These are phyloP conservation scores for Caretta caretta DNA, from an alignment of 2,113 vertebrate species.

Conservation along the genomic window DNA sequence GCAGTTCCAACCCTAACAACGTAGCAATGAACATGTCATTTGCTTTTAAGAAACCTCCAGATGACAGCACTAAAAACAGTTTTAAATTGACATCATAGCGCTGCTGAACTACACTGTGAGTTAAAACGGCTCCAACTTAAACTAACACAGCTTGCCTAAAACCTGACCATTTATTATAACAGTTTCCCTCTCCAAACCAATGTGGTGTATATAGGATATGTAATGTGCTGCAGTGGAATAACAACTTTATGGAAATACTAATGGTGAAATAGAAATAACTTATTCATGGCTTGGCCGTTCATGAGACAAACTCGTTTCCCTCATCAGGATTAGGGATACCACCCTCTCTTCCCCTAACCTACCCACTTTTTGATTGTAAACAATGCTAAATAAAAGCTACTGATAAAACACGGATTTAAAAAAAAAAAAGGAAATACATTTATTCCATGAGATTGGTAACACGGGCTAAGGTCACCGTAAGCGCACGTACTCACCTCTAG, in stretches of 20 bases:
- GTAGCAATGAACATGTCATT: neutral
- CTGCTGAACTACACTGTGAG: neutral
- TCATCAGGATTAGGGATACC: neutral
- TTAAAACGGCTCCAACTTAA: neutral
- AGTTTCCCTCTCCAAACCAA: neutral
- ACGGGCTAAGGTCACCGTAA: neutral
- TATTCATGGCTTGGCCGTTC: neutral
- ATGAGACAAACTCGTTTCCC: neutral
- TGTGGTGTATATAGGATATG: neutral
- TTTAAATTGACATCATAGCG: neutral
- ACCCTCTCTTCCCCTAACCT: neutral
- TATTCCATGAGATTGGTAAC: neutral
- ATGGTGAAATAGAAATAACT: neutral
- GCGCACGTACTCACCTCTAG: neutral
- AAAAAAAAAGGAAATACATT: neutral
- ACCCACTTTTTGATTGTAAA: neutral
- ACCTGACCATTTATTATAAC: neutral
- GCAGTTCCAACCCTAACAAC: neutral
- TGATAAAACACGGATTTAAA: neutral
- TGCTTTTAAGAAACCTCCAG: neutral
- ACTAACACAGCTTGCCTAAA: neutral
- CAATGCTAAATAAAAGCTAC: neutral
- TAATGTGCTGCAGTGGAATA: neutral
- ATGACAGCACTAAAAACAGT: neutral
- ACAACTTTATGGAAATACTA: neutral